Conservation (phyloP, 2,888 invertebrate genomes). For the Clitarchus hookeri region DNA sequence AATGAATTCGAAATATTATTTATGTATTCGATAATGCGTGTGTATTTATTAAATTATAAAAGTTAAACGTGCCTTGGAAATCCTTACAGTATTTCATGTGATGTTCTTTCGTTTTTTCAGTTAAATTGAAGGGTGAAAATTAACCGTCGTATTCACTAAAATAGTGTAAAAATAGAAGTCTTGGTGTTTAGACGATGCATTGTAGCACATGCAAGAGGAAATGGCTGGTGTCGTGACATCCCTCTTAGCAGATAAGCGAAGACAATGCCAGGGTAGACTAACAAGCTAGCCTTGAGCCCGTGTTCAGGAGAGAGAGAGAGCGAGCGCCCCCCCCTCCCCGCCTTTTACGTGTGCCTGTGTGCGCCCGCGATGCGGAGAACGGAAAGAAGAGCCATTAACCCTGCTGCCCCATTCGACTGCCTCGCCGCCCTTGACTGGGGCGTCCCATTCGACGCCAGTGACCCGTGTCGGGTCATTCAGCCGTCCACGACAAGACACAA, state of each 20-base stretch:
- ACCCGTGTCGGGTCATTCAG: constrained; percentile 14
- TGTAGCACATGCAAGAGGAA: not conserved
- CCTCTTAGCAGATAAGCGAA: not conserved
- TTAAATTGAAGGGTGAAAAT: too few relatives aligned
- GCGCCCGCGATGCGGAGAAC: not conserved
- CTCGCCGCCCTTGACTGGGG: not conserved
- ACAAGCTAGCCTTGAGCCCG: not conserved
- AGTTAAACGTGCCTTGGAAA: too few relatives aligned
- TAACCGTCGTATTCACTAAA: too few relatives aligned
- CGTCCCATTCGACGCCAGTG: constrained; percentile 9
- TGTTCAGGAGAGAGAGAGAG: not conserved
- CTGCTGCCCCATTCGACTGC: constrained; percentile 8
- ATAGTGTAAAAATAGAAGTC: too few relatives aligned
- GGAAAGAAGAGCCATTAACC: constrained; percentile 14
- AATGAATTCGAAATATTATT: too few relatives aligned
- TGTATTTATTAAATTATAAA: too few relatives aligned
- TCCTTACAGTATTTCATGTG: too few relatives aligned
- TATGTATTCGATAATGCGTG: too few relatives aligned
- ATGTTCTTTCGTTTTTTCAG: too few relatives aligned
- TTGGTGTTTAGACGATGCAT: too few relatives aligned
- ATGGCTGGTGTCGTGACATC: not conserved
- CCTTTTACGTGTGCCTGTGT: not conserved
- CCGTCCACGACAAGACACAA: constrained; percentile 14
- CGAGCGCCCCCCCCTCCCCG: too few relatives aligned
- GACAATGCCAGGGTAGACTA: not conserved